Evolutionary conservation across 2,113 vertebrate species (phyloP), one percentile per base, ranked within the genome.

Genomic region (Lepisosteus oculatus): DNA sequence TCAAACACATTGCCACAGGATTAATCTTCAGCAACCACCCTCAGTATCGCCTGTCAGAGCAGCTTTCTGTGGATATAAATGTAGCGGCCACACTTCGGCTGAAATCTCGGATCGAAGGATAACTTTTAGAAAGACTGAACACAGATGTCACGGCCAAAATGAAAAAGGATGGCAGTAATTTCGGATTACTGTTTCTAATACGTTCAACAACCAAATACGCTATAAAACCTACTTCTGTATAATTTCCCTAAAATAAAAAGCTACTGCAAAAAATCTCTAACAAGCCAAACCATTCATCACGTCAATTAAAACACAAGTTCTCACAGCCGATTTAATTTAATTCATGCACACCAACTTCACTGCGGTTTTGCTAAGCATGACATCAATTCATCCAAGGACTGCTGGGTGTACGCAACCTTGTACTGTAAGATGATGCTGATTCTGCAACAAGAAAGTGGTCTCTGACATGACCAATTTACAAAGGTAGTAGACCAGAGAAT

Each of bases 401-500:
- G 70, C 43, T 76, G 61, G 61, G 73, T 75, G 68, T 59, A 73
- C 15, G 74, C 44, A 15, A 15, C 15, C 61, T 69, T 61, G 71
- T 43, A 15, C 68, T 61, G 13, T 13, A 63, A 51, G 57, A 42
- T 55, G 8, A 11, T 84, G 86, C 86, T 86, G 84, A 87, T 77
- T 80, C 76, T 8, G 79, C 78, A 76, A 9, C 74, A 76, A 61
- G 65, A 70, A 80, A 80, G 71, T 71, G 73, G 73, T 85, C 71
- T n/a, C 70, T 81, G 83, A 87, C 85, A 86, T 65, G 78, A 84
- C 76, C 82, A 88, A 89, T 90, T 90, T 89, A 80, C 81, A 80
- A 83, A 91, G 80, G 79, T 82, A 83, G 76, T 86, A 73, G 81
- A 86, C 76, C 85, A 43, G 76, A 65, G 85, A 88, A 88, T 87